Evolutionary conservation across 2,888 invertebrate genomes (phyloP).

Genomic region (Agrilus biguttatus): DNA sequence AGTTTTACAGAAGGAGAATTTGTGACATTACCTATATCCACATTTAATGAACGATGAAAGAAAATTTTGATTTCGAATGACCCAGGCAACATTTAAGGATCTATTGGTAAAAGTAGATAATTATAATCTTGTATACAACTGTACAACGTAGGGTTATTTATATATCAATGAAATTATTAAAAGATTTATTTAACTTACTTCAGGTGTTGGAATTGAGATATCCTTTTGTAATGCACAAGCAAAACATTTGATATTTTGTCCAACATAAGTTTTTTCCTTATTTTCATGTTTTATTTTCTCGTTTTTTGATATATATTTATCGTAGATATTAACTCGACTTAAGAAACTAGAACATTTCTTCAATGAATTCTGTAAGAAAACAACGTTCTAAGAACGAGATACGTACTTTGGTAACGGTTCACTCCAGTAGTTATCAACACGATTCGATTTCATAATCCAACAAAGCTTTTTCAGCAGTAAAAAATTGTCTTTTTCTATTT

Average conservation of each 20-base stretch:
- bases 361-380: background rate
- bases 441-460: conserved; percentile 48
- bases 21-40: too few species aligned
- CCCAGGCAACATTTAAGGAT: too few species aligned
- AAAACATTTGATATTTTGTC: conserved; percentile 19
- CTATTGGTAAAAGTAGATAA: too few species aligned
- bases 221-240: conserved; percentile 20
- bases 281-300: conserved; percentile 1
- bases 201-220: conserved; percentile 3
- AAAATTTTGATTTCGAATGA: too few species aligned
- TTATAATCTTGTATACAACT: too few species aligned
- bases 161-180: too few species aligned
- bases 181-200: conserved; percentile 4
- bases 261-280: conserved; percentile 9
- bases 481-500: conserved; percentile 54
- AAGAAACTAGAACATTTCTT: conserved; percentile 14
- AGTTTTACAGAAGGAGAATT: too few species aligned
- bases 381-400: background rate
- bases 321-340: conserved; percentile 14
- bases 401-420: conserved; percentile 45
- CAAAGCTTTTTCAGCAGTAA: conserved; percentile 50
- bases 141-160: too few species aligned
- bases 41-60: too few species aligned
- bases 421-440: conserved; percentile 53
- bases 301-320: conserved; percentile 1